A percentile compares a stretch with the other conserved stretches of the same genome.
phyloP scores from a whole-genome alignment of 1,140 invertebrate species.

The Drosophila burlai region DNA sequence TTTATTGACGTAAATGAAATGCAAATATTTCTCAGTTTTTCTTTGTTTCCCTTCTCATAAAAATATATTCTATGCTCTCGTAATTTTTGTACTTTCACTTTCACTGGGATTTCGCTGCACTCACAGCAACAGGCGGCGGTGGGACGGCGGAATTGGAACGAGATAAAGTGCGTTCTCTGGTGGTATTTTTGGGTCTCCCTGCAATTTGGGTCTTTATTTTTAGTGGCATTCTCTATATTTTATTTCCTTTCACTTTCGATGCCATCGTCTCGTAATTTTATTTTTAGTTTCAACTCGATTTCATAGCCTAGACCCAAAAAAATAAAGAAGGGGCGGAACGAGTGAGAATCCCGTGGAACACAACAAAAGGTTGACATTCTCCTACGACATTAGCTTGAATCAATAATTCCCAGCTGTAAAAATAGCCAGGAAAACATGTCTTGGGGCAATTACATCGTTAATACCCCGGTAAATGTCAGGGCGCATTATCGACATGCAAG shows the following conservation, averaged over 20 bases:
- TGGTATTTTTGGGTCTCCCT: slow-evolving; percentile 28
- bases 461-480: slow-evolving; percentile 42
- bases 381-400: slow-evolving; percentile 14
- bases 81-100: slow-evolving; percentile 30
- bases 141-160: slow-evolving; percentile 17
- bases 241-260: slow-evolving; percentile 38
- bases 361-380: slow-evolving; percentile 19
- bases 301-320: slow-evolving; percentile 49
- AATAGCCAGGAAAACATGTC: slow-evolving; percentile 32
- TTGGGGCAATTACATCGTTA: slow-evolving; percentile 39
- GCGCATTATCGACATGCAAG: slow-evolving; percentile 76
- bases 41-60: slow-evolving; percentile 5
- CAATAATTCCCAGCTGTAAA: slow-evolving; percentile 35
- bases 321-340: not conserved
- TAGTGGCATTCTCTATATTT: not conserved
- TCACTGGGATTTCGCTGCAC: slow-evolving; percentile 9
- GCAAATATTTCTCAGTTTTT: slow-evolving; percentile 21
- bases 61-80: slow-evolving; percentile 12
- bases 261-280: slow-evolving; percentile 17
- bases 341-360: slow-evolving; percentile 14
- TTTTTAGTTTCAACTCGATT: slow-evolving; percentile 39
- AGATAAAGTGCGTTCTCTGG: not conserved
- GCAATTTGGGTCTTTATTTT: slow-evolving; percentile 2
- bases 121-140: slow-evolving; percentile 27
- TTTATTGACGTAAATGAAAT: slow-evolving; percentile 26